Base-by-base conservation (phyloP, 2,888 invertebrate genomes). In the Drosophila kokeensis region DNA sequence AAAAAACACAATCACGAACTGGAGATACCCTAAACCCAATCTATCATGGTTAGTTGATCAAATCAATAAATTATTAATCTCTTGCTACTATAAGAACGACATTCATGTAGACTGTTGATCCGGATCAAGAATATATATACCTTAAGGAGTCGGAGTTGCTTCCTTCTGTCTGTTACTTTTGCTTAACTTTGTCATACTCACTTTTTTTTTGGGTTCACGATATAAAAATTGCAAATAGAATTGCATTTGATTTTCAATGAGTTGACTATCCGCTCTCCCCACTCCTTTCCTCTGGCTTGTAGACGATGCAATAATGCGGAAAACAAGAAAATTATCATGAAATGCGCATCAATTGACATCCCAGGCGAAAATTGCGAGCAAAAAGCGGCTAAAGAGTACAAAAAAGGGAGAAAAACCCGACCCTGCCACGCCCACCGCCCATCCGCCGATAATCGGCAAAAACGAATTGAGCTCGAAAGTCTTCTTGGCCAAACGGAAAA, bases 261-360 rank as follows among this genome's bases (percentile, higher is more conserved):
- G 24, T 58, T 61, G 30, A 36, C 55, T 57, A 48, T n/a, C 11
- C 34, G 40, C 36, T 36, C 13, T n/a, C 38, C 15, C 32, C 10
- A 2, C 21, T 21, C 30, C 42, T 3, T 2, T 15, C 13, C 27
- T 6, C 6, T 54, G 11, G 10, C 11, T n/a, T 32, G 4, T n/a
- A 55, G 64, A 29, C 61, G 42, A 73, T 59, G 68, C 76, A 76
- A 80, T 83, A 83, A 81, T 77, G 81, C 77, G 71, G 77, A 80
- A 80, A 80, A 73, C 81, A 81, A 82, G 74, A 83, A 81, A 83
- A 80, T 83, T 78, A 78, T 81, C 83, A 79, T 74, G 82, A 81
- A 83, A 64, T 69, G 74, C 76, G 79, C 79, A 79, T 81, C 81
- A 83, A 78, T 83, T 76, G 76, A 81, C 71, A 79, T 63, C 73